phyloP scores from a whole-genome alignment of 2,888 invertebrate genomes.

The Polydrusus cervinus region DNA sequence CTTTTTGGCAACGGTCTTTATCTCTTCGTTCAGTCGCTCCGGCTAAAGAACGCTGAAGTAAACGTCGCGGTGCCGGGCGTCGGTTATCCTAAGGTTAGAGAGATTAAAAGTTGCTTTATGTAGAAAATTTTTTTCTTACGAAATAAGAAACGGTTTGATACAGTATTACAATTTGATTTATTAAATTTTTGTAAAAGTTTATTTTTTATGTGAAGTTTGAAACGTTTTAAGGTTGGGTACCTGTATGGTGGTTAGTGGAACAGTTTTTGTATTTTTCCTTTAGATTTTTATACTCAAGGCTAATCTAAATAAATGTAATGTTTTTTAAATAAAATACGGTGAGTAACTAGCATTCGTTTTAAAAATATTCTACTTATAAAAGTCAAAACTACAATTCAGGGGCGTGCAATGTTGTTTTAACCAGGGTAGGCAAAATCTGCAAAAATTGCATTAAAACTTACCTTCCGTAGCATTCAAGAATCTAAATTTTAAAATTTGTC shows the following conservation, averaged over 20 bases:
- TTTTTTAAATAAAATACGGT: not conserved
- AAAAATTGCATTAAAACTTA: too few species aligned
- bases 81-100: not conserved
- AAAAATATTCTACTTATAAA: too few species aligned
- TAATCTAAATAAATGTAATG: not conserved
- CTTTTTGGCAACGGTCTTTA: constrained; percentile 45
- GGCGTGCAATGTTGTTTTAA: too few species aligned
- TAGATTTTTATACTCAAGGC: too few species aligned
- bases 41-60: constrained; percentile 39
- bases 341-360: too few species aligned
- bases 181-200: not conserved
- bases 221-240: not conserved
- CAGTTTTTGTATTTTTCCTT: not conserved
- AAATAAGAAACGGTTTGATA: too few species aligned
- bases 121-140: not conserved
- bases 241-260: not conserved
- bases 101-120: constrained; percentile 4
- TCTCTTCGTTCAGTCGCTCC: constrained; percentile 42
- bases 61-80: constrained; percentile 34
- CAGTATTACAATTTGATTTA: not conserved
- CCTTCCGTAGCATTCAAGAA: too few species aligned
- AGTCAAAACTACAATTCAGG: too few species aligned
- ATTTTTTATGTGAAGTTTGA: not conserved
- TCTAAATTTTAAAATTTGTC: too few species aligned
- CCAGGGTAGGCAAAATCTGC: too few species aligned